Conservation (phyloP, 2,888 invertebrate species). For the Dichetophora obliterata region DNA sequence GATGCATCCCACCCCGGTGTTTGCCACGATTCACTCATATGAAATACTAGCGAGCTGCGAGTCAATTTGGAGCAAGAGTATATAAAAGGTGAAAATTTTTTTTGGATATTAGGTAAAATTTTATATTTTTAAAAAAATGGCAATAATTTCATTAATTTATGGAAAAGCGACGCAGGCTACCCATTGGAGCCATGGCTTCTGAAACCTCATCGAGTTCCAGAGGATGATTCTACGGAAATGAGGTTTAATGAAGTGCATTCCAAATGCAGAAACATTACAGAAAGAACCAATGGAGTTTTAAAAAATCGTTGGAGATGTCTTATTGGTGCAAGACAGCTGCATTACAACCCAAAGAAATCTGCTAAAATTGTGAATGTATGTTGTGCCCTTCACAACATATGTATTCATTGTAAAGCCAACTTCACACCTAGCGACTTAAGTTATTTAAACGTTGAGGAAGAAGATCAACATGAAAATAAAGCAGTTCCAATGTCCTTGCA, state of each 20-base stretch:
- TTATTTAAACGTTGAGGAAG: too few species aligned
- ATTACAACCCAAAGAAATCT: constrained; percentile 17
- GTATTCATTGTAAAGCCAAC: background rate
- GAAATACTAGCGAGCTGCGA: background rate
- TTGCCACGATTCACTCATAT: background rate
- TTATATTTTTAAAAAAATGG: too few species aligned
- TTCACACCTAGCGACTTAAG: too few species aligned
- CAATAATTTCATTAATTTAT: too few species aligned
- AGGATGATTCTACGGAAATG: background rate
- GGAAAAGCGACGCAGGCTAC: background rate
- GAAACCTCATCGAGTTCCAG: background rate
- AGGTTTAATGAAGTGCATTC: constrained; percentile 5
- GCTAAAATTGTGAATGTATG: constrained; percentile 14
- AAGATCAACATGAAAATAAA: too few species aligned
- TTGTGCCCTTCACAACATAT: background rate
- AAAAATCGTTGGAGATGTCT: constrained; percentile 21
- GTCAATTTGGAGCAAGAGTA: background rate
- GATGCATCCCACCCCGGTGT: background rate
- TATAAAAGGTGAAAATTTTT: background rate
- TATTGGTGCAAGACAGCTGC: constrained; percentile 15
- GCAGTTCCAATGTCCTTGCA: too few species aligned
- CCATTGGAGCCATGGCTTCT: background rate
- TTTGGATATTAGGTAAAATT: background rate
- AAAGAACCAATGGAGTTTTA: constrained; percentile 17
- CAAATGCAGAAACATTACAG: background rate